These are phyloP conservation scores for Ammospiza caudacuta DNA, from an alignment of 2,113 vertebrate species.

Conservation along the genomic window DNA sequence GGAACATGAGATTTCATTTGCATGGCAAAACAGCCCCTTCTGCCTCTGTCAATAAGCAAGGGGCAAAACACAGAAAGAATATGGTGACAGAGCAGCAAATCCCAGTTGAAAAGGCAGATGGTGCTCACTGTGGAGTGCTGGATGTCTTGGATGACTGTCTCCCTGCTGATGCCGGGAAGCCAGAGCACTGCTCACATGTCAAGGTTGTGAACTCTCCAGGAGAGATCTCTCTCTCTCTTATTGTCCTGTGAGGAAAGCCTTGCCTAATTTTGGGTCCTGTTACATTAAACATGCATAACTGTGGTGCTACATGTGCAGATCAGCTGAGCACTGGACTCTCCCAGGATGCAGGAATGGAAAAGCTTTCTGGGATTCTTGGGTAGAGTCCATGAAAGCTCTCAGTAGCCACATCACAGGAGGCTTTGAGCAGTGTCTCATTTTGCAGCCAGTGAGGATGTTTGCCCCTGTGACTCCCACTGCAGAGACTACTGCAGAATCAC, in stretches of 20 bases:
- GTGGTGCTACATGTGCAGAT: accelerated
- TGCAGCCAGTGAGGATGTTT: background rate
- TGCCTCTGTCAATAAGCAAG: background rate
- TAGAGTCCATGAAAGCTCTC: background rate
- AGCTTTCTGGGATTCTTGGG: background rate
- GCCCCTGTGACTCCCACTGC: background rate
- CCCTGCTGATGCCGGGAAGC: background rate
- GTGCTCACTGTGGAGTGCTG: background rate
- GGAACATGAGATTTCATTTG: accelerated
- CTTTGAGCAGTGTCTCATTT: background rate
- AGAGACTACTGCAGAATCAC: background rate
- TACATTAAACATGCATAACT: background rate
- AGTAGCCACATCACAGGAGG: background rate
- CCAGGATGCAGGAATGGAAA: background rate
- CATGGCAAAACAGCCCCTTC: background rate
- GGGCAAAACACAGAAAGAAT: background rate
- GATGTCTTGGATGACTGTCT: background rate
- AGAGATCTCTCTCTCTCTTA: background rate
- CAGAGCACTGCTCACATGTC: accelerated
- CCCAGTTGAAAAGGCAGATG: background rate
- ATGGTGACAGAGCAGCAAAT: background rate
- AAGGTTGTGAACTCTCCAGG: accelerated
- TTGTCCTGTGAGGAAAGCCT: background rate
- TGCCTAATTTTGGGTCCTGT: background rate
- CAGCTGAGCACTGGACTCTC: background rate